Evolutionary conservation across 2,888 invertebrate genomes (phyloP), one percentile per base, ranked within the genome.

Genomic region (Heliconius ismenius): DNA sequence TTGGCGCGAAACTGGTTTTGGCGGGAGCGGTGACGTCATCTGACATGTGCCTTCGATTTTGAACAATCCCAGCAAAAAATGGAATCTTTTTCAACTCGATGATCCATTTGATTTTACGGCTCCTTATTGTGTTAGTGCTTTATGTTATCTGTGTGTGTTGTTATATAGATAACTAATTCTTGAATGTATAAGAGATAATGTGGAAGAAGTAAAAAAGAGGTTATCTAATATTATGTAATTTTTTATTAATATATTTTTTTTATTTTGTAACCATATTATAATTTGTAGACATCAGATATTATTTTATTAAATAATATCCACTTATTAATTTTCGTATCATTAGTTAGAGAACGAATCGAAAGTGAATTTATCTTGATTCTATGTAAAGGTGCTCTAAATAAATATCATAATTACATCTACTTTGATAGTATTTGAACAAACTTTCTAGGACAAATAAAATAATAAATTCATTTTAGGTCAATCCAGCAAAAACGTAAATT

Each of bases 1-100:
- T 89, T 91, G 92, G 90, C 90, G 91, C 91, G 89, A 90, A 93
- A 93, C 92, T 85, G 91, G 93, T 93, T 93, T 89, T 84, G 86
- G 88, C 85, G 86, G 90, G 88, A 90, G 84, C 83, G 83, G 83
- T 92, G 92, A 92, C 93, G 92, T 93, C 92, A 93, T 83, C 86
- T 88, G 89, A 89, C 91, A 91, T 91, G 90, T 89, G 91, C 88
- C 90, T 87, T 86, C 86, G 82, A 86, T 87, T 90, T 88, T 83
- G 87, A 86, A 84, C 84, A 83, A 79, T 83, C 79, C 64, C 79
- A 78, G 83, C 86, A 91, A 91, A 92, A 91, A 92, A 87, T 84
- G 76, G 69, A 81, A 83, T 82, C 83, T 86, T 86, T 88, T 89
- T 89, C 86, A 87, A 86, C 81, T 84, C 78, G 73, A 77, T 83